phyloP scores from a whole-genome alignment of 1,140 invertebrate species.

The Drosophila tropicalis region DNA sequence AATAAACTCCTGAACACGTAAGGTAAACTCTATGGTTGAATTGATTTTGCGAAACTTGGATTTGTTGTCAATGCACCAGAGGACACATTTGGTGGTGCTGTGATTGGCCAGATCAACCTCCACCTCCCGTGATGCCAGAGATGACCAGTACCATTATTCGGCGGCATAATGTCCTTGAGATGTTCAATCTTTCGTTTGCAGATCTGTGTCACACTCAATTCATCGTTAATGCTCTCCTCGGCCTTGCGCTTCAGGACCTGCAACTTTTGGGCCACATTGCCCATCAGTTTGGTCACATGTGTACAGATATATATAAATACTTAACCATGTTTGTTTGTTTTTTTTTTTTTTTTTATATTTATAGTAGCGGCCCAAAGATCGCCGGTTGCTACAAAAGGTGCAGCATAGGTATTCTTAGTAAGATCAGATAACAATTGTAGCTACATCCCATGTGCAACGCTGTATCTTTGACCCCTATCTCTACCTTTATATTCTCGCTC shows the following conservation, averaged over 20 bases:
- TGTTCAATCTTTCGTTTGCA: constrained; percentile 95
- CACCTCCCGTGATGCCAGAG: constrained; percentile 90
- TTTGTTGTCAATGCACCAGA: constrained; percentile 98
- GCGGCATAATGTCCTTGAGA: constrained; percentile 89
- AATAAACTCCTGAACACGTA: constrained; percentile 97
- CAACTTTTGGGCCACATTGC: constrained; percentile 94
- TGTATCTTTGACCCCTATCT: no score
- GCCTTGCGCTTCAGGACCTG: constrained; percentile 97
- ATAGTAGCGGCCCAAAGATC: no score
- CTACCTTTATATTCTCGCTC: no score
- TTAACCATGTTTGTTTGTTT: no score
- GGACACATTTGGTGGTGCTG: constrained; percentile 94
- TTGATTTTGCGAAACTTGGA: constrained; percentile 97
- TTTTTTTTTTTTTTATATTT: no score
- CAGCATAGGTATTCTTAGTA: no score
- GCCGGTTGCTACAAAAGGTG: no score
- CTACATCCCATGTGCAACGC: no score
- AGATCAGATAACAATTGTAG: no score
- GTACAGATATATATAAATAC: no score
- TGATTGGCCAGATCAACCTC: constrained; percentile 90
- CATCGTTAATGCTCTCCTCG: constrained; percentile 95
- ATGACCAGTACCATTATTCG: constrained; percentile 66
- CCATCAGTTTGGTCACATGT: constrained; percentile 92
- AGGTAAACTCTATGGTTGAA: constrained; percentile 95
- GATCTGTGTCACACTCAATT: constrained; percentile 91